Base-by-base conservation (phyloP, 1,140 invertebrate species). In the Temnothorax longispinosus region DNA sequence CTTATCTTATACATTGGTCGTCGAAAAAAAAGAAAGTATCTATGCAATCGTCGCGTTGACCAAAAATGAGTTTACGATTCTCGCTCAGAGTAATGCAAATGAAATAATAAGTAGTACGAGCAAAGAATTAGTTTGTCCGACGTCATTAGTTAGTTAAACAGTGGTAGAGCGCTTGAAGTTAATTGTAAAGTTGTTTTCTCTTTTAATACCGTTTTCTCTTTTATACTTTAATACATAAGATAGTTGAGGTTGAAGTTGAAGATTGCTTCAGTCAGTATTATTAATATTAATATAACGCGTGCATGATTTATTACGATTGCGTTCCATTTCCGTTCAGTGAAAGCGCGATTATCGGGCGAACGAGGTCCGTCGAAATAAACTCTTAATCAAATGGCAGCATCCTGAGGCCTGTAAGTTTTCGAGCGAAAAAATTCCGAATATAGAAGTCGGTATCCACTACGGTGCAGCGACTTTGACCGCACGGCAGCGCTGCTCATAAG, bases 401-500 rank as follows among this genome's bases (percentile, higher is more conserved):
- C 41, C 54, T 58, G 21, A 38, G 35, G 18, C 7, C 47, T 27
- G 44, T 35, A 52, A 41, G 67, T 82, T 82, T 72, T 50, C 18
- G 10, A 47, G 11, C 11, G 54, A 82, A 72, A 74, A 58, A 74
- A 3, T 74, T 82, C 13, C 62, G 15, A 15, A 8, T 47, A 6
- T 2, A 41, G 38, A 74, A 82, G 52, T 74, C 69, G 4, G 80
- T 44, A 72, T 47, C 67, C 54, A 58, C 60, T 60, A 74, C 41
- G 3, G 65, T 27, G 65, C 47, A 81, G 47, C 64, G 65, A 81
- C 47, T 81, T 81, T 71, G 47, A 71, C 64, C 47, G 77, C 65
- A 81, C 81, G 58, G 18, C 65, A 54, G 52, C 88, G 65, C 74
- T 76, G 77, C 62, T 76, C 69, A 88, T 84, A 87, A 84, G 85